A percentile compares a stretch with the other conserved stretches of the same genome.
These are phyloP conservation scores for Crotalus adamanteus DNA, from an alignment of 2,797 vertebrate genomes.

Conservation along the genomic window DNA sequence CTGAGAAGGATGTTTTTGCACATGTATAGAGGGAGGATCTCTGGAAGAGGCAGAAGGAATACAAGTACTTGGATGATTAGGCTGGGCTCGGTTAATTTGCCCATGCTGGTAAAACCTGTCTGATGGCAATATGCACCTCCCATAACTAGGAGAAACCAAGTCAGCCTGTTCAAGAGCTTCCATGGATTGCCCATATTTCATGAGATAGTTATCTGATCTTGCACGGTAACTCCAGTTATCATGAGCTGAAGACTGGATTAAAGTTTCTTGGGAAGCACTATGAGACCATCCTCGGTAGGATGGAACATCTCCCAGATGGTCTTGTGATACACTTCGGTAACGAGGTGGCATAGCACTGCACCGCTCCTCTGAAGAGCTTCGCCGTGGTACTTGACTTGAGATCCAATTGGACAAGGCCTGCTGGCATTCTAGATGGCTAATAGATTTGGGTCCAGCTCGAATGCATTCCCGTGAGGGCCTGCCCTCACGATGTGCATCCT, in stretches of 20 bases:
- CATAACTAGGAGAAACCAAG: slow-evolving; percentile 74
- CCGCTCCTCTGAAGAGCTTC: slow-evolving; percentile 69
- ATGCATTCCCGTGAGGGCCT: slow-evolving; percentile 52
- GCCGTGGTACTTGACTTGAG: slow-evolving; percentile 81
- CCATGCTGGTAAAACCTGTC: slow-evolving; percentile 45
- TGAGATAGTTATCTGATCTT: slow-evolving; percentile 84
- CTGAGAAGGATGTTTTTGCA: slow-evolving; percentile 61
- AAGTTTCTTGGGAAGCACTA: slow-evolving; percentile 91
- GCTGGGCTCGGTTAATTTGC: slow-evolving; percentile 42
- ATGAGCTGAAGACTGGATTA: slow-evolving; percentile 75
- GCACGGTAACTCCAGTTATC: slow-evolving; percentile 74
- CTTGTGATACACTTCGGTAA: slow-evolving; percentile 90
- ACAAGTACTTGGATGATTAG: slow-evolving; percentile 39
- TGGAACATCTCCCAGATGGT: slow-evolving; percentile 79
- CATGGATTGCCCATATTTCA: slow-evolving; percentile 79
- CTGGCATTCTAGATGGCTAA: slow-evolving; percentile 79
- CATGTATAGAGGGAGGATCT: slow-evolving; percentile 39
- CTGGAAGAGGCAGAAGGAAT: slow-evolving; percentile 59
- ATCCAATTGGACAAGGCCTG: slow-evolving; percentile 92
- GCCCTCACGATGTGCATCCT: slow-evolving; percentile 48
- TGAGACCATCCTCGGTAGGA: slow-evolving; percentile 80
- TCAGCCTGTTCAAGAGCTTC: slow-evolving; percentile 81
- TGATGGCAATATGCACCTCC: slow-evolving; percentile 69
- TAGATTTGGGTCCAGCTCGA: slow-evolving; percentile 44
- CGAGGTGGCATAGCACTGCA: slow-evolving; percentile 75